Conservation (phyloP, 2,113 vertebrate species). For the Aepyceros melampus region DNA sequence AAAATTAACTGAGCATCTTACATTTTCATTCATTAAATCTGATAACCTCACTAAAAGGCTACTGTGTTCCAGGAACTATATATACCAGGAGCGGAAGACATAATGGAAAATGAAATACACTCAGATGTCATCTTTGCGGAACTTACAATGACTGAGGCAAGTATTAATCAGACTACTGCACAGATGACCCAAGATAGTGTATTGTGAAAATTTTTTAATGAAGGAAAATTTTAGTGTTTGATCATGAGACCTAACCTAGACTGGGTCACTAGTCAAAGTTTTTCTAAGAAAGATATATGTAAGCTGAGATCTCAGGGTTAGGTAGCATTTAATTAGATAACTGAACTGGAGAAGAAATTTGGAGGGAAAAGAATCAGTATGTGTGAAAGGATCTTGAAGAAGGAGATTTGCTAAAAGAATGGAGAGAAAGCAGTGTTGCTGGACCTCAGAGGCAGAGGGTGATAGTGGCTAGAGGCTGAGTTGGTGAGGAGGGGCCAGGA, state of each 20-base stretch:
- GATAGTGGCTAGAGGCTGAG: background rate
- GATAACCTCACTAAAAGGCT: background rate
- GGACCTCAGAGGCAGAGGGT: background rate
- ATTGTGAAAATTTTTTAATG: background rate
- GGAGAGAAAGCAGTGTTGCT: background rate
- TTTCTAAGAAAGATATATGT: background rate
- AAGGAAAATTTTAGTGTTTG: background rate
- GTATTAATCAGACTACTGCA: background rate
- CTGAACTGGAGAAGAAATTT: background rate
- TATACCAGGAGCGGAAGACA: background rate
- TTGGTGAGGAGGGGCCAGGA: background rate
- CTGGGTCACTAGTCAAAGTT: background rate
- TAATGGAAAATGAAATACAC: background rate
- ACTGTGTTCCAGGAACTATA: background rate
- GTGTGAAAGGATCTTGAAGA: background rate
- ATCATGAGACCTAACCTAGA: background rate
- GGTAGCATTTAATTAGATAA: background rate
- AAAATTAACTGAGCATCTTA: background rate
- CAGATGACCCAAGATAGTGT: background rate
- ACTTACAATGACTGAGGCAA: background rate
- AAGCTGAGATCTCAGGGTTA: background rate
- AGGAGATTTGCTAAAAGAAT: background rate
- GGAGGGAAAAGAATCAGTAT: background rate
- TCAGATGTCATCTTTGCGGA: background rate
- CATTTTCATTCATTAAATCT: background rate